Conservation (phyloP, 2,797 vertebrate species). For the Microchirus variegatus region DNA sequence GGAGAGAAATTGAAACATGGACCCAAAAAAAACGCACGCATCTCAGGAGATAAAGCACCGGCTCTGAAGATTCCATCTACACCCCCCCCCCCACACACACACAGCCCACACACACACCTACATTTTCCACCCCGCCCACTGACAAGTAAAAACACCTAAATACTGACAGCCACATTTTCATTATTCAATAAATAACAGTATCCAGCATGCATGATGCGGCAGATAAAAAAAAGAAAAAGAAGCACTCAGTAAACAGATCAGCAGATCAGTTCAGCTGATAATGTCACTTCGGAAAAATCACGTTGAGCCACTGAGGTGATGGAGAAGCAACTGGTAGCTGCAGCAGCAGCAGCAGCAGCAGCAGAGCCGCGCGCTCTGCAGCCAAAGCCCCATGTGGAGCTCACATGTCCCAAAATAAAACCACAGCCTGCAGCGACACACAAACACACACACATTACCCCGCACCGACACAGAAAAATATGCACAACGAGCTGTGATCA, state of each 20-base stretch:
- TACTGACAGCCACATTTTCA: neutral
- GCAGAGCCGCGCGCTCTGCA: neutral
- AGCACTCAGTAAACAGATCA: too few species aligned
- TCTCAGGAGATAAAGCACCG: slow-evolving; percentile 10
- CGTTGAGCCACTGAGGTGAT: neutral
- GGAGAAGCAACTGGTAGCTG: neutral
- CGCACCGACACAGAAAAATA: neutral
- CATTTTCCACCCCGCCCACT: slow-evolving; percentile 2
- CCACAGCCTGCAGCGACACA: neutral
- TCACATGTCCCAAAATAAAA: neutral
- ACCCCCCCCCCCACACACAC: neutral
- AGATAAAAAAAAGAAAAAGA: slow-evolving; percentile 2
- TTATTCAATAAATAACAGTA: neutral
- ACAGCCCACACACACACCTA: neutral
- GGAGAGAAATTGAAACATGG: neutral
- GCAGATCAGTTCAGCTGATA: too few species aligned
- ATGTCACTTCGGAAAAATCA: too few species aligned
- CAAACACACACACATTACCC: neutral
- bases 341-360: neutral
- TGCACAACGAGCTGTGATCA: neutral
- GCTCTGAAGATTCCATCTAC: slow-evolving; percentile 12
- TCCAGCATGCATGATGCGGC: neutral
- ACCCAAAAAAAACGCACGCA: slow-evolving; percentile 19
- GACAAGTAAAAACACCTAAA: slow-evolving; percentile 28
- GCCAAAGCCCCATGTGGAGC: neutral